Evolutionary conservation across 2,888 invertebrate species (phyloP), one percentile per base, ranked within the genome.

Genomic region (Pterostichus madidus): DNA sequence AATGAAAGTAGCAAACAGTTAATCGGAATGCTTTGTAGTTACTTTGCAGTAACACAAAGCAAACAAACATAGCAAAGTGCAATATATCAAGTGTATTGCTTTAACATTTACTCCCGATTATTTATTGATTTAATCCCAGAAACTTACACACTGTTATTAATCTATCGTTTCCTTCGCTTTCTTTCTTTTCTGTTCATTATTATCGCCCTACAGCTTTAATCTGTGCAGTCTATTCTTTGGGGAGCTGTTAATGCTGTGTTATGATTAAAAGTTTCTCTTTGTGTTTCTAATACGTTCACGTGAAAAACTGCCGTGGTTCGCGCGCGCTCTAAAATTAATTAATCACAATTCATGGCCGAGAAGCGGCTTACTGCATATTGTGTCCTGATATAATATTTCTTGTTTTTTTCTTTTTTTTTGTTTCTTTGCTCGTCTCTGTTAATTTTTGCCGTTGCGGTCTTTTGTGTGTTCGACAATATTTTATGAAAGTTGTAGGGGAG

Each of bases 241-340:
- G 80, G 80, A 46, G 71, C 39, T 80, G 80, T 71, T 80, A 71
- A 80, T 80, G 32, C 52, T 80, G 80, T 80, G 80, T 80, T 71
- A 80, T 80, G 80, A 80, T 71, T 80, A 71, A 71, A 80, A 80
- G 71, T 68, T 80, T 71, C 53, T 24, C 52, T 80, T 80, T 68
- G 80, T 80, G 35, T 53, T 17, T 79, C 49, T 64, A 78, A 78
- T 78, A 78, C 68, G 31, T 64, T 79, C 64, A 39, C 31, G 64
- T 71, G 80, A 52, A 80, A 80, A 80, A 80, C 52, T 49, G 79
- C 15, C 7, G 39, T 5, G 39, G 39, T 61, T 8, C 44, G 80
- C 56, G 77, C 39, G 15, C 24, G 80, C 56, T 56, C 39, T 39
- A 75, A 75, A 81, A 75, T 81, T 75, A 75, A 81, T 81, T 75